A percentile compares a stretch with the other conserved stretches of the same genome.
Conservation (phyloP, 1,140 invertebrate species). For the Ladona fulva region DNA sequence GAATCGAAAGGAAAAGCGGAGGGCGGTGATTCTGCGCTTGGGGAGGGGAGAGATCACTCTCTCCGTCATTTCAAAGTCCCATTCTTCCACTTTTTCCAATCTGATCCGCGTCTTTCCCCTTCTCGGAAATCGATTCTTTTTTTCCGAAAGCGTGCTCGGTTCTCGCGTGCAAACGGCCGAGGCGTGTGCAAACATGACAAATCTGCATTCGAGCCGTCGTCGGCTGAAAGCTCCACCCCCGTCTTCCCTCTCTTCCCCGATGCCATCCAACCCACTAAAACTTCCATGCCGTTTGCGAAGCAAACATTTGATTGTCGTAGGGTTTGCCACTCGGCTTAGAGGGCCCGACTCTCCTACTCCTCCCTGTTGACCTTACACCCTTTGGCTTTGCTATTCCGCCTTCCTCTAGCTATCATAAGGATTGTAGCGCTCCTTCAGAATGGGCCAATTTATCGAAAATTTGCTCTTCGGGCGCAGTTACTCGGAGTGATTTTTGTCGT, state of each 20-base stretch:
- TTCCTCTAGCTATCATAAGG: too few species aligned
- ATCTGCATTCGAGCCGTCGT: neutral
- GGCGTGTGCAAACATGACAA: constrained; percentile 3
- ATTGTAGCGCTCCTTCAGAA: too few species aligned
- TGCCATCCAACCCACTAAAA: neutral
- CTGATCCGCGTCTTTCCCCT: neutral
- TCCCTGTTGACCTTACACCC: too few species aligned
- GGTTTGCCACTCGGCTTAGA: constrained; percentile 2
- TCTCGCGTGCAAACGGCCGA: neutral
- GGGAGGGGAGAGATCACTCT: neutral
- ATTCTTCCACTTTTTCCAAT: neutral
- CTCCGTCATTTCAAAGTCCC: neutral
- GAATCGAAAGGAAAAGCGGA: neutral
- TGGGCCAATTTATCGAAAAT: too few species aligned
- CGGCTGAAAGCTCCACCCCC: neutral
- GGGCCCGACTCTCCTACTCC: neutral
- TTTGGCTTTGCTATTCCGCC: too few species aligned
- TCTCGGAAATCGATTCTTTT: neutral
- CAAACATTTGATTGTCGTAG: constrained; percentile 5
- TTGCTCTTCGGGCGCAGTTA: too few species aligned
- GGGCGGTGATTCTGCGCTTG: neutral
- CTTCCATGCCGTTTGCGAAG: neutral
- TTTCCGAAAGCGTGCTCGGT: neutral
- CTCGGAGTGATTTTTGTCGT: too few species aligned
- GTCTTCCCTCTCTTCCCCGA: neutral